Evolutionary conservation across 2,113 vertebrate genomes (phyloP).

Genomic region (Coregonus clupeaformis): DNA sequence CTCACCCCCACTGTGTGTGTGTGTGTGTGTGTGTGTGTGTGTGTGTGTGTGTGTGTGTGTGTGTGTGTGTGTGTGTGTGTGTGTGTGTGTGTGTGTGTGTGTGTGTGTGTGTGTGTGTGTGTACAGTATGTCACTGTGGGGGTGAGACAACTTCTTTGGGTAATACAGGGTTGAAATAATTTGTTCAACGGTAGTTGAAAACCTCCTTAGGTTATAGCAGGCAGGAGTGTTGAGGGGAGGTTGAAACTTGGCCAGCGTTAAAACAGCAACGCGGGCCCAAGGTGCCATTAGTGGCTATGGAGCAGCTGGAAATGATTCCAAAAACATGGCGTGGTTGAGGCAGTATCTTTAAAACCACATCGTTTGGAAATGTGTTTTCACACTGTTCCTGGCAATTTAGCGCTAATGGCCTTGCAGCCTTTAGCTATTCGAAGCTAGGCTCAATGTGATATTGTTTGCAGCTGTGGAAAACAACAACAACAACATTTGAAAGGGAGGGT

Average conservation of each 20-base stretch:
- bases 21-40: not conserved
- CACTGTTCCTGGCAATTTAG: slow-evolving; percentile 88
- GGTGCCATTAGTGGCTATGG: slow-evolving; percentile 76
- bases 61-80: not conserved
- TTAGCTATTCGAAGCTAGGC: slow-evolving; percentile 7
- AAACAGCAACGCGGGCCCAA: slow-evolving; percentile 71
- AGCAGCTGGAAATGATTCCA: slow-evolving; percentile 94
- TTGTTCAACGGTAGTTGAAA: slow-evolving; percentile 73
- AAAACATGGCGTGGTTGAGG: slow-evolving; percentile 77
- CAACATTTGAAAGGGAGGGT: not conserved
- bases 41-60: not conserved
- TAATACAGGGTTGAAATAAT: slow-evolving; percentile 62
- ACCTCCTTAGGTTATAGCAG: slow-evolving; percentile 55
- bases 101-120: not conserved
- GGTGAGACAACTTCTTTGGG: no score
- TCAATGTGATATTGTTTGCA: slow-evolving; percentile 51
- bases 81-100: not conserved
- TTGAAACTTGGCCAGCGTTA: slow-evolving; percentile 67
- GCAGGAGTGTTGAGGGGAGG: slow-evolving; percentile 33
- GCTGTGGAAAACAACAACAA: slow-evolving; percentile 35
- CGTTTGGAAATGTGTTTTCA: slow-evolving; percentile 84
- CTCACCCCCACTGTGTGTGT: not conserved
- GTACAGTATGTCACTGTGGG: not conserved
- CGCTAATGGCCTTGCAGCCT: slow-evolving; percentile 64
- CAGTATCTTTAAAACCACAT: slow-evolving; percentile 83